Base-by-base conservation (phyloP, 2,888 invertebrate genomes). In the Brachycybe producta region DNA sequence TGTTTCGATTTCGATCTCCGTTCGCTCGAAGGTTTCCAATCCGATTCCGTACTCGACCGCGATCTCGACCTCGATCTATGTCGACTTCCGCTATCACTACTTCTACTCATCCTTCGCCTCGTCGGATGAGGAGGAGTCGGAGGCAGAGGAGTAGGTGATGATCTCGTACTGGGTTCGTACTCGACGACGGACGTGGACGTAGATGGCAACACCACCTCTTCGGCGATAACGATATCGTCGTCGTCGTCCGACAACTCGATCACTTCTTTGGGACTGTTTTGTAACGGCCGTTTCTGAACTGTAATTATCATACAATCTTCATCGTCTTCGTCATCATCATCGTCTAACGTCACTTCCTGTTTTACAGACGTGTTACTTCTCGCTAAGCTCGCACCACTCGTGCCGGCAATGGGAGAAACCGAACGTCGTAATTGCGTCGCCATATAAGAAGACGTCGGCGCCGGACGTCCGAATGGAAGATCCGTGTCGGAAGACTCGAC, bases 291-390 rank as follows among this genome's bases (percentile, higher is more conserved):
- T 23, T 28, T 44, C 19, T 4, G 3, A 45, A 45, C 45, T n/a
- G n/a, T 34, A 19, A 45, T 34, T 3, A 45, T 32, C 17, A 45
- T 11, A 11, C 45, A 45, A 21, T 45, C 45, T 13, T 45, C 45
- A 30, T 45, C 45, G 3, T 45, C 34, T 2, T 45, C 45, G 15
- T 34, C 45, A 8, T 32, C 34, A 2, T 26, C 17, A 42, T 32
- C 34, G 2, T 26, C 17, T 27, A 42, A 5, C 15, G 27, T n/a
- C n/a, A 42, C 23, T 28, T 42, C 42, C 3, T 17, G 24, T 42
- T 42, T 42, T 26, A 42, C 15, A 21, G n/a, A n/a, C n/a, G n/a
- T n/a, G n/a, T n/a, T n/a, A n/a, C n/a, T n/a, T n/a, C n/a, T n/a
- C n/a, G n/a, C n/a, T n/a, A n/a, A n/a, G n/a, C n/a, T n/a, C n/a